Evolutionary conservation across 1,140 invertebrate species (phyloP).

Genomic region (Phenacoccus solenopsis): DNA sequence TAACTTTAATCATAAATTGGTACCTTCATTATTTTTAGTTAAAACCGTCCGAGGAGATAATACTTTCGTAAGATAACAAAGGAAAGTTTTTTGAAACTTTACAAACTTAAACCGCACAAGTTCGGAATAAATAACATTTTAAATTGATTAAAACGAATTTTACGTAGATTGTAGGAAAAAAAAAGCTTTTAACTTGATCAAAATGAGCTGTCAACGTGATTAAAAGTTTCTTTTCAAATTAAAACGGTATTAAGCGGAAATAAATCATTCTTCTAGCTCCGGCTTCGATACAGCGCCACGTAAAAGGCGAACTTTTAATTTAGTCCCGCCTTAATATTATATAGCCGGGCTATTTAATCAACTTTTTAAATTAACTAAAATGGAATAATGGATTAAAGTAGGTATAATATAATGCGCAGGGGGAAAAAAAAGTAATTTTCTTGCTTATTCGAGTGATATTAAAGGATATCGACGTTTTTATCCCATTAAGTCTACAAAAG

Average conservation of each 20-base stretch:
- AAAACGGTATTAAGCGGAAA: conserved; percentile 1
- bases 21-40: conserved; percentile 3
- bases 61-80: neutral
- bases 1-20: conserved; percentile 3
- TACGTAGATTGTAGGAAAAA: neutral
- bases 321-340: conserved; percentile 1
- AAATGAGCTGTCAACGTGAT: conserved; percentile 1
- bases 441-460: conserved; percentile 2
- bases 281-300: neutral
- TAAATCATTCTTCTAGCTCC: conserved; percentile 1
- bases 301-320: neutral
- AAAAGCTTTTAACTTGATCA: conserved; percentile 3
- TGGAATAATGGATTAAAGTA: conserved; percentile 3
- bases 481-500: neutral
- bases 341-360: neutral
- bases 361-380: conserved; percentile 4
- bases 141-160: conserved; percentile 3
- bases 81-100: conserved; percentile 3
- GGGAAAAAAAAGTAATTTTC: neutral
- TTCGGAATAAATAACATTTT: neutral
- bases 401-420: neutral
- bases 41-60: neutral
- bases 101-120: conserved; percentile 1
- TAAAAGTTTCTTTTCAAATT: conserved; percentile 3
- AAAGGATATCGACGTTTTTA: neutral